A percentile compares a stretch with the other conserved stretches of the same genome.
Conservation (phyloP, 2,888 invertebrate species). For the Drosophila rellima region DNA sequence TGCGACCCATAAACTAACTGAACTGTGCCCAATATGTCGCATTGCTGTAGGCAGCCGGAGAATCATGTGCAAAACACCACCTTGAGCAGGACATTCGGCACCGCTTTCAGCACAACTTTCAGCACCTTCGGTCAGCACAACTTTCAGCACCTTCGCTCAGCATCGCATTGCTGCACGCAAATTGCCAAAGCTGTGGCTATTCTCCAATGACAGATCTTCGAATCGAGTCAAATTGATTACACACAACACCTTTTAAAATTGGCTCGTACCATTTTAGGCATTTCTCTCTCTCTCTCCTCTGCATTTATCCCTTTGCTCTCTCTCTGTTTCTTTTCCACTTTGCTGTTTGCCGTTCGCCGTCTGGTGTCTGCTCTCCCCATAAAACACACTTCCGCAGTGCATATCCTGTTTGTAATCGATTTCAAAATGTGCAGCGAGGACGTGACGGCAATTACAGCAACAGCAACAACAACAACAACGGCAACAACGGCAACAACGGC, state of each 20-base stretch:
- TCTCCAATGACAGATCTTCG: slow-evolving; percentile 27
- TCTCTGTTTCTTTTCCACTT: not conserved
- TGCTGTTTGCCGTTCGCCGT: slow-evolving; percentile 29
- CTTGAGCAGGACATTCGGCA: not conserved
- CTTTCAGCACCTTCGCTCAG: not conserved
- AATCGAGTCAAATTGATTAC: slow-evolving; percentile 47
- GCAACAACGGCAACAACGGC: too few relatives aligned
- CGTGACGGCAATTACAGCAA: slow-evolving; percentile 40
- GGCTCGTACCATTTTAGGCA: not conserved
- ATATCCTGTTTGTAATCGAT: slow-evolving; percentile 81
- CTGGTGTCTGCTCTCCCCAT: slow-evolving; percentile 30
- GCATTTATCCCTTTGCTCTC: not conserved
- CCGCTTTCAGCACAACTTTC: not conserved
- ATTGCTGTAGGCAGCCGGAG: slow-evolving; percentile 17
- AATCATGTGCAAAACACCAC: not conserved
- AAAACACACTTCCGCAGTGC: slow-evolving; percentile 76
- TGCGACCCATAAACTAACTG: slow-evolving; percentile 65
- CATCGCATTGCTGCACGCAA: slow-evolving; percentile 54
- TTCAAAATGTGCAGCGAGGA: slow-evolving; percentile 76
- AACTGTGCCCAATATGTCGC: slow-evolving; percentile 51
- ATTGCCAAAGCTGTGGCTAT: slow-evolving; percentile 61
- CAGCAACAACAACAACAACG: not conserved
- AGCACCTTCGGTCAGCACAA: not conserved
- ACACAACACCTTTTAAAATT: slow-evolving; percentile 19
- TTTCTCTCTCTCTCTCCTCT: not conserved